Conservation (phyloP, 2,113 vertebrate genomes). For the Ciconia stormi region DNA sequence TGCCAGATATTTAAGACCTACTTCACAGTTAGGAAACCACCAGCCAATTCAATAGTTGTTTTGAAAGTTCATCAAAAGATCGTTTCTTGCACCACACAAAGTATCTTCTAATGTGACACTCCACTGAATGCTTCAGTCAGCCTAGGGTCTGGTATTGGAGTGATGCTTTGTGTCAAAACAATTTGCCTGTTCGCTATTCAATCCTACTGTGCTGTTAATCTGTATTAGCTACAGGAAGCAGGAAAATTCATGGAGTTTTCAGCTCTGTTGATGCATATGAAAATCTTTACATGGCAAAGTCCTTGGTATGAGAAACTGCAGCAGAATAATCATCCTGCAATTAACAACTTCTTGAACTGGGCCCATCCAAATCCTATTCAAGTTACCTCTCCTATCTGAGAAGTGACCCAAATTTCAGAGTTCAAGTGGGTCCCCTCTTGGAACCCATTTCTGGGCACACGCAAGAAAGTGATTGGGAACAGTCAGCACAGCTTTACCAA, state of each 20-base stretch:
- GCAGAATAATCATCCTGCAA: not conserved
- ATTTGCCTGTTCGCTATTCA: not conserved
- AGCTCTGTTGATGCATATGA: not conserved
- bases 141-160: not conserved
- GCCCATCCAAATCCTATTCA: not conserved
- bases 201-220: not conserved
- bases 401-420: not conserved
- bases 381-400: not conserved
- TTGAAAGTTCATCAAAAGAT: not conserved
- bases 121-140: not conserved
- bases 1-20: not conserved
- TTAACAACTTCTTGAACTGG: not conserved
- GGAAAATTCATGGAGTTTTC: not conserved
- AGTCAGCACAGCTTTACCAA: not conserved
- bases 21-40: not conserved
- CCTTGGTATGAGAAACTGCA: not conserved
- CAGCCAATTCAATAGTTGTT: not conserved
- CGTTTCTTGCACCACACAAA: accelerated
- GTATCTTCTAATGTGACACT: not conserved
- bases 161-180: not conserved
- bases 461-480: not conserved
- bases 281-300: not conserved
- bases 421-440: not conserved
- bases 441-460: not conserved
- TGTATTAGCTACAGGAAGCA: not conserved